Percentiles rank a stretch among this genome's conserved stretches.
These are phyloP conservation scores for Ditylenchus dipsaci DNA, from an alignment of 1,140 invertebrate species.

Conservation along the genomic window DNA sequence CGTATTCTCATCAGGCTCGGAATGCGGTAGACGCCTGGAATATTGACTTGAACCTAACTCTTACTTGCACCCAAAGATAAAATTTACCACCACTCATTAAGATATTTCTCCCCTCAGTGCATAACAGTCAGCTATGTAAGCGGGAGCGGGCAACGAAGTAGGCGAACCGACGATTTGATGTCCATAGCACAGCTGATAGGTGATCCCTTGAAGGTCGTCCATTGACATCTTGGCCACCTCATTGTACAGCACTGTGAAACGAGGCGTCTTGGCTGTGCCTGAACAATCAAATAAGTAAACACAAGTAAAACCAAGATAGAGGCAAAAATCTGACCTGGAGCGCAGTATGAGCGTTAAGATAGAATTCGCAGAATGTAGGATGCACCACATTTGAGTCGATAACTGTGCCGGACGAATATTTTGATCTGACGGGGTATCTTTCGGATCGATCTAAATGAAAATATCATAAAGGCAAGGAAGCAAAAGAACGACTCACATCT, in stretches of 20 bases:
- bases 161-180: constrained; percentile 36
- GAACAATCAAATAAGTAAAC: constrained; percentile 21
- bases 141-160: constrained; percentile 6
- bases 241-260: constrained; percentile 36
- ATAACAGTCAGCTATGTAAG: constrained; percentile 8
- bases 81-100: constrained; percentile 4
- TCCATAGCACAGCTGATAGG: constrained; percentile 38
- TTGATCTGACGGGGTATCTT: constrained; percentile 7
- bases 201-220: constrained; percentile 24
- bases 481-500: constrained; percentile 1
- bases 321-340: constrained; percentile 28
- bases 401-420: constrained; percentile 33
- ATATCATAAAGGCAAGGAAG: not conserved
- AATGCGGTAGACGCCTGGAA: no score
- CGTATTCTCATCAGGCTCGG: no score
- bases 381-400: constrained; percentile 38
- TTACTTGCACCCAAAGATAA: not conserved
- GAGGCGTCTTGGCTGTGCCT: constrained; percentile 38
- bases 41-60: no score
- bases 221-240: constrained; percentile 16
- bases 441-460: not conserved
- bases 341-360: constrained; percentile 33
- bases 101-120: constrained; percentile 9
- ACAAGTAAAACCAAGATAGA: not conserved
- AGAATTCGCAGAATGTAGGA: constrained; percentile 34